Evolutionary conservation across 1,140 invertebrate genomes (phyloP).

Genomic region (Teleogryllus occipitalis): DNA sequence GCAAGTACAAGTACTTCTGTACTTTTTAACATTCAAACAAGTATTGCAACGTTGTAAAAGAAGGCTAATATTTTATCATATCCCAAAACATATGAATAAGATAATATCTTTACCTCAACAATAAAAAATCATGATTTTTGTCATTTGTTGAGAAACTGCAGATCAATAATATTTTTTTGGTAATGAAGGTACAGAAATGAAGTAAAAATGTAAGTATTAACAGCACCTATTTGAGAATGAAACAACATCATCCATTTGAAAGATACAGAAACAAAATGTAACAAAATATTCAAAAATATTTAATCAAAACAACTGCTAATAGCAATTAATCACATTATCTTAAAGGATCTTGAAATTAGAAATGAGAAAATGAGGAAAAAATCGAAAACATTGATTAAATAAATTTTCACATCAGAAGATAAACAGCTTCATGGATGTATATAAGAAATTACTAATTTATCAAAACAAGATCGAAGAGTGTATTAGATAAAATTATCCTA

Average conservation of each 20-base stretch:
- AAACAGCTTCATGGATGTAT: no score
- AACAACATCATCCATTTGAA: background rate
- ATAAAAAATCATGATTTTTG: background rate
- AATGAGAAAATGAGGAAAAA: background rate
- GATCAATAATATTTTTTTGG: background rate
- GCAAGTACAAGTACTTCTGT: conserved; percentile 8
- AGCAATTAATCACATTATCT: no score
- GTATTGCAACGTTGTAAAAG: conserved; percentile 11
- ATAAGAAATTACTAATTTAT: no score
- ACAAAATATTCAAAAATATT: no score
- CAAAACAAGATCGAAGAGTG: no score
- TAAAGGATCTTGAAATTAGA: no score
- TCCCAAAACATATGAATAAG: background rate
- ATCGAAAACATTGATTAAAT: background rate
- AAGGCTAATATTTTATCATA: background rate
- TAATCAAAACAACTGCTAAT: no score
- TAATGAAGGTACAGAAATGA: background rate
- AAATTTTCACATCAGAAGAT: no score
- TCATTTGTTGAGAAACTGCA: background rate
- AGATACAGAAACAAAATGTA: no score
- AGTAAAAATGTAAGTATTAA: background rate
- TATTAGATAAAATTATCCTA: background rate
- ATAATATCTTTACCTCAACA: background rate
- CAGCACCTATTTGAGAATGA: background rate
- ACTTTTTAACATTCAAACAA: conserved; percentile 2